Evolutionary conservation across 1,140 invertebrate species (phyloP).

Genomic region (Melipona quadrifasciata): DNA sequence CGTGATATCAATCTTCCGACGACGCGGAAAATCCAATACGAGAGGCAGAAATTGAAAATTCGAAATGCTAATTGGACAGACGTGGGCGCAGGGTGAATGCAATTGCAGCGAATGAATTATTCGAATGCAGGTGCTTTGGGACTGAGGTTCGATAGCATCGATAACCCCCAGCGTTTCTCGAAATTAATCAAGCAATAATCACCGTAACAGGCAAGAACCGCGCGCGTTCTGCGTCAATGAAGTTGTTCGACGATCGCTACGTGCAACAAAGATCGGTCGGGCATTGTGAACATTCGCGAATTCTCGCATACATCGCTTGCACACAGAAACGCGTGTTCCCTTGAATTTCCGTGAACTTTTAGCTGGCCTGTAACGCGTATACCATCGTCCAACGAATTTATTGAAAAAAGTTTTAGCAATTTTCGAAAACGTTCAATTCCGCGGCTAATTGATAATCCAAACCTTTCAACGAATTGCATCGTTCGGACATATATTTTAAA

Average conservation of each 20-base stretch:
- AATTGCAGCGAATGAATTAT: conserved; percentile 3
- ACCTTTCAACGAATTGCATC: neutral
- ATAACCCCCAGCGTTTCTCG: neutral
- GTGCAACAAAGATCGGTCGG: neutral
- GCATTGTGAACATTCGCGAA: neutral
- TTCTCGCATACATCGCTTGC: too few relatives aligned
- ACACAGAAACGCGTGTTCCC: neutral
- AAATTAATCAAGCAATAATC: neutral
- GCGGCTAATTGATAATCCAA: neutral
- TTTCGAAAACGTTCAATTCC: neutral
- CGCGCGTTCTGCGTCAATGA: neutral
- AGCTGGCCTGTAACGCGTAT: neutral
- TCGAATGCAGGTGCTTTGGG: neutral
- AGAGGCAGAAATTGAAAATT: neutral
- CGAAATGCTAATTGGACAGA: conserved; percentile 1
- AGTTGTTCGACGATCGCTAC: neutral
- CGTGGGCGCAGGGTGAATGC: neutral
- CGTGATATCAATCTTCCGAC: neutral
- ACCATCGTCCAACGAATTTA: neutral
- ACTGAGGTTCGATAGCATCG: neutral
- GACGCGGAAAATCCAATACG: neutral
- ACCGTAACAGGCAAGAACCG: neutral
- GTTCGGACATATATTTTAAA: neutral
- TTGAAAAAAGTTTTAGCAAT: neutral
- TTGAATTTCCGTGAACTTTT: neutral